These are phyloP conservation scores for Ceyx cyanopectus DNA, from an alignment of 2,113 vertebrate species.

Conservation along the genomic window DNA sequence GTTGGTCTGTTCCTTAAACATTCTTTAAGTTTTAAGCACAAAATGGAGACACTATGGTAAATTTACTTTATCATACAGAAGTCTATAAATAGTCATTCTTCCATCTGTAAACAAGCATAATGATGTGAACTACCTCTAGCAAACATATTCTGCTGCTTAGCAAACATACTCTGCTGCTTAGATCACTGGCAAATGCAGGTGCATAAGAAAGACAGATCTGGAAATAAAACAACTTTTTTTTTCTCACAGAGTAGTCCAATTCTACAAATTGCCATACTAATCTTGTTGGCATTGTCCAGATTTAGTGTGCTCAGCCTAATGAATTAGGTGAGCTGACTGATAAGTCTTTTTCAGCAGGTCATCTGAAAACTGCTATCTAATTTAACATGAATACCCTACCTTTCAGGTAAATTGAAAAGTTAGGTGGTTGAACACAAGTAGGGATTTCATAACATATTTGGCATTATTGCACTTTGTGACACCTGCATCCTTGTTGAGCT, in stretches of 20 bases:
- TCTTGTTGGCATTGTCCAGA: neutral
- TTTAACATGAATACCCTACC: neutral
- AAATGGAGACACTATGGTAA: neutral
- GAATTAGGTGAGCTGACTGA: neutral
- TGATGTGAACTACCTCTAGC: neutral
- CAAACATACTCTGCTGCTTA: neutral
- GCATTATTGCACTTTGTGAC: neutral
- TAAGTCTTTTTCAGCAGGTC: neutral
- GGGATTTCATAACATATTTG: neutral
- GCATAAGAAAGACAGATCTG: neutral
- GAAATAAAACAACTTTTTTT: neutral
- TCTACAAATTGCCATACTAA: neutral
- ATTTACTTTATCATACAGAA: neutral
- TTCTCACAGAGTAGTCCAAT: neutral
- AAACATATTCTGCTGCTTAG: neutral
- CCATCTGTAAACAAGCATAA: neutral
- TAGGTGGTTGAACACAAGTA: neutral
- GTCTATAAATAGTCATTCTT: neutral
- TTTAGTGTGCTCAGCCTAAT: neutral
- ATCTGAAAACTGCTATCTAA: neutral
- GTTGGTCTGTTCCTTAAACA: neutral
- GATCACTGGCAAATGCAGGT: neutral
- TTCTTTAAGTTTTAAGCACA: neutral
- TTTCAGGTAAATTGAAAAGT: neutral
- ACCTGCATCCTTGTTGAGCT: neutral